Evolutionary conservation across 1,140 invertebrate genomes (phyloP).

Genomic region (Globodera ellingtonae): DNA sequence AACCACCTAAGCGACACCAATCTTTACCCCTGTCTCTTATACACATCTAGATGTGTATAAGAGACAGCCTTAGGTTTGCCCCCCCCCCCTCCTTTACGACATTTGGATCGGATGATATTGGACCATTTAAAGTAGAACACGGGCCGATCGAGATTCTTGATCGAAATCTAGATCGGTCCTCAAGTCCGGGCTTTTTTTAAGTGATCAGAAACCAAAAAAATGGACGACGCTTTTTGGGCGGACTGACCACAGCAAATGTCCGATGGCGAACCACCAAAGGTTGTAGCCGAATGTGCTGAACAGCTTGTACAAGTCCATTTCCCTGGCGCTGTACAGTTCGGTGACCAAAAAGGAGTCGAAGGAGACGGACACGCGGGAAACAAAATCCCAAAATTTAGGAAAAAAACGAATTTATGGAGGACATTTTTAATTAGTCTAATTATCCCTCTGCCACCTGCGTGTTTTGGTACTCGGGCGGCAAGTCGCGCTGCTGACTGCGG

Average conservation of each 20-base stretch:
- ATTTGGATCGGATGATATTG: background rate
- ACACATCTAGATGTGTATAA: no score
- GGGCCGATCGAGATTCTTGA: background rate
- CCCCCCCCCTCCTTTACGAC: no score
- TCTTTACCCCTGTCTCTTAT: no score
- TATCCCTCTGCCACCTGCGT: no score
- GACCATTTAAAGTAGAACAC: background rate
- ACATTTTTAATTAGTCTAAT: background rate
- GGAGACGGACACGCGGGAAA: conserved; percentile 34
- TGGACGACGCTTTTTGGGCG: background rate
- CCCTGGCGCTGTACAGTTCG: conserved; percentile 18
- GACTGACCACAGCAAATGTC: conserved; percentile 40
- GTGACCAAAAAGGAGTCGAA: conserved; percentile 36
- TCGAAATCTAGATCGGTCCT: background rate
- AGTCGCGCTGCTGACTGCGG: conserved; percentile 19
- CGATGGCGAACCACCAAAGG: conserved; percentile 46
- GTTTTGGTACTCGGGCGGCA: conserved; percentile 31
- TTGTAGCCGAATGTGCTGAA: conserved; percentile 41
- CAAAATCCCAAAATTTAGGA: conserved; percentile 29
- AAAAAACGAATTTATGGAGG: conserved; percentile 33
- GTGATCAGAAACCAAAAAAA: background rate
- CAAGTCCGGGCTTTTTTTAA: background rate
- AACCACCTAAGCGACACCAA: no score
- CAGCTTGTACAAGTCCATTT: conserved; percentile 30
- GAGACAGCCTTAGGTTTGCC: background rate